Percentiles rank a stretch among this genome's conserved stretches.
Evolutionary conservation across 2,113 vertebrate species (phyloP).

Genomic region (Hyperopisus bebe): DNA sequence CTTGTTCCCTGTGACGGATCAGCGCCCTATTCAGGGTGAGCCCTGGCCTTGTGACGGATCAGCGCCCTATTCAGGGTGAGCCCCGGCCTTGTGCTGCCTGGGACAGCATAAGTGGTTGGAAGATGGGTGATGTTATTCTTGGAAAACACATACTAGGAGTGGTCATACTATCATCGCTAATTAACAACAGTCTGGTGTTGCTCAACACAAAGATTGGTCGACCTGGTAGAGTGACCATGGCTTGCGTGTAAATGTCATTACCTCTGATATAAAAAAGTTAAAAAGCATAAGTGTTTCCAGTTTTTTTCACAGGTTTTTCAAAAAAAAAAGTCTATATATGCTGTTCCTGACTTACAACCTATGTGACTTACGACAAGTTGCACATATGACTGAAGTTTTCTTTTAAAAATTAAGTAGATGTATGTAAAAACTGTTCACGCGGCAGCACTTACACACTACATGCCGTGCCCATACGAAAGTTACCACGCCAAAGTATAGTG

Average conservation of each 20-base stretch:
- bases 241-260: not conserved
- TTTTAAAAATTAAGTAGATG: not conserved
- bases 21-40: too few relatives aligned
- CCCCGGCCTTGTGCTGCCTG: not conserved
- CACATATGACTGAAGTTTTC: not conserved
- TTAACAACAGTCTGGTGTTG: not conserved
- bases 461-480: not conserved
- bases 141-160: not conserved
- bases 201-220: not conserved
- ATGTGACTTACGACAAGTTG: not conserved
- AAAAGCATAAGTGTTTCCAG: not conserved
- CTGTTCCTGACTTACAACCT: not conserved
- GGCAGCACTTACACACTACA: not conserved
- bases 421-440: not conserved
- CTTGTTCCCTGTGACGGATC: too few relatives aligned
- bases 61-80: not conserved
- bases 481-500: not conserved
- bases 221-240: not conserved
- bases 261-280: not conserved
- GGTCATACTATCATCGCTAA: not conserved
- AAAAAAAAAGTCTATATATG: not conserved
- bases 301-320: not conserved
- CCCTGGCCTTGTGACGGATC: too few relatives aligned
- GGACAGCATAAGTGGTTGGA: not conserved
- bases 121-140: not conserved